Conservation (phyloP, 2,888 invertebrate species). For the Diabrotica balteata region DNA sequence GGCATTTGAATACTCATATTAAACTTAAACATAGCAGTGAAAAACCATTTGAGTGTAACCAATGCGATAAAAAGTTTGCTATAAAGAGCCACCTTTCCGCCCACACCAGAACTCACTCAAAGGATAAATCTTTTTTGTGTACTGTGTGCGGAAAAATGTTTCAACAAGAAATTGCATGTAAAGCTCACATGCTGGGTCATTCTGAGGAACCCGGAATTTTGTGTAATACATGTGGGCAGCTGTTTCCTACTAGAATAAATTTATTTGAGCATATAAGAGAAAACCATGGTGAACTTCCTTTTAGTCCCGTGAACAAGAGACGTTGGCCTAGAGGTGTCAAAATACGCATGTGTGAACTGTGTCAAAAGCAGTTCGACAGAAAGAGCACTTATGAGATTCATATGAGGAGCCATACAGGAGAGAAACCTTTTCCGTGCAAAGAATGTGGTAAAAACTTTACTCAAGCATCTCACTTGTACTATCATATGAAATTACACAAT, state of each 20-base stretch:
- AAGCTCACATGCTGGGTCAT: slow-evolving; percentile 11
- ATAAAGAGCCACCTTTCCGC: slow-evolving; percentile 10
- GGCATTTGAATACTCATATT: slow-evolving; percentile 6
- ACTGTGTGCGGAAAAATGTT: slow-evolving; percentile 7
- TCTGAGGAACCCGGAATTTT: slow-evolving; percentile 3
- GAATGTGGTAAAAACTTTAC: slow-evolving; percentile 21
- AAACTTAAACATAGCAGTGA: slow-evolving; percentile 13
- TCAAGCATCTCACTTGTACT: neutral
- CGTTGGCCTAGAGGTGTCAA: slow-evolving; percentile 10
- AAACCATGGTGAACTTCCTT: slow-evolving; percentile 10
- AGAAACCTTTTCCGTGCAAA: slow-evolving; percentile 18
- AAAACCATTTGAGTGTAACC: slow-evolving; percentile 4
- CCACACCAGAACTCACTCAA: slow-evolving; percentile 4
- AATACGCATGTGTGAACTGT: slow-evolving; percentile 13
- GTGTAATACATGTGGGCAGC: slow-evolving; percentile 5
- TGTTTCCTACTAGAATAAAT: slow-evolving; percentile 6
- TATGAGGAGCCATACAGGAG: slow-evolving; percentile 13
- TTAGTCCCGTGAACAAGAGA: slow-evolving; percentile 2
- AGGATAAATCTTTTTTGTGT: slow-evolving; percentile 8
- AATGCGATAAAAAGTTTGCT: slow-evolving; percentile 12
- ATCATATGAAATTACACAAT: slow-evolving; percentile 12
- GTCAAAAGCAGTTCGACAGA: slow-evolving; percentile 11
- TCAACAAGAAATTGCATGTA: slow-evolving; percentile 8
- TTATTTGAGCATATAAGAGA: slow-evolving; percentile 8
- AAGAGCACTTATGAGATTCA: slow-evolving; percentile 12